Base-by-base conservation (phyloP, 2,113 vertebrate species). In the Oryzias curvinotus region DNA sequence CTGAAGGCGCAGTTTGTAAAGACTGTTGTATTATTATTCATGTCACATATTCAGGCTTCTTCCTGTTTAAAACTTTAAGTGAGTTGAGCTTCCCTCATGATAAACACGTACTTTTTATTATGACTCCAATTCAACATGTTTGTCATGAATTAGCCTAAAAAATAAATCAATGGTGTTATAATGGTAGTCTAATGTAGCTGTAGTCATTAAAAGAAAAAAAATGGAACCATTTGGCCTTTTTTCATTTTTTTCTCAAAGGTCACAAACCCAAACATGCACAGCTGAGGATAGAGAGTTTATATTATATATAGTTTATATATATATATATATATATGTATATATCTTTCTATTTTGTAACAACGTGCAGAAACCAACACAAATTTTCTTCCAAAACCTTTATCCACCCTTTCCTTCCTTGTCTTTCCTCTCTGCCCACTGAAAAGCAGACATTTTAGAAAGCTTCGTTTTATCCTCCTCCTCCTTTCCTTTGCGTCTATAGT, bases 381-480 rank as follows among this genome's bases (percentile, higher is more conserved):
- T 28, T n/a, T 55, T 47, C 45, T 26, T 28, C 18, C 43, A 43
- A 49, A 64, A 52, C 57, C 18, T 52, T 57, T 25, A 5, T 14
- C 16, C 43, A 26, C 21, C 10, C 21, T 63, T 41, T 45, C 36
- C 28, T 28, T 17, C 23, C 23, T 7, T 2, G 21, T 23, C 21
- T 23, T 23, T 23, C 65, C 21, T 53, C 23, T 48, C 44, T 59
- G 44, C 21, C 23, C 7, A 8, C 16, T 60, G 30, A 62, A 70
- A 75, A 5, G 66, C 49, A 67, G 48, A 59, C 44, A 70, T 68
- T 68, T 54, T 21, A 43, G 69, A 36, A 63, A 61, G 52, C 47
- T 58, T 62, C 65, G 69, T 77, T 66, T 18, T 36, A 50, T 63
- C 44, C 21, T 52, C 36, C 21, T 52, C 36, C 49, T 46, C 19